These are phyloP conservation scores for Gonatopus flavifemur DNA, from an alignment of 1,140 invertebrate species.

Conservation along the genomic window DNA sequence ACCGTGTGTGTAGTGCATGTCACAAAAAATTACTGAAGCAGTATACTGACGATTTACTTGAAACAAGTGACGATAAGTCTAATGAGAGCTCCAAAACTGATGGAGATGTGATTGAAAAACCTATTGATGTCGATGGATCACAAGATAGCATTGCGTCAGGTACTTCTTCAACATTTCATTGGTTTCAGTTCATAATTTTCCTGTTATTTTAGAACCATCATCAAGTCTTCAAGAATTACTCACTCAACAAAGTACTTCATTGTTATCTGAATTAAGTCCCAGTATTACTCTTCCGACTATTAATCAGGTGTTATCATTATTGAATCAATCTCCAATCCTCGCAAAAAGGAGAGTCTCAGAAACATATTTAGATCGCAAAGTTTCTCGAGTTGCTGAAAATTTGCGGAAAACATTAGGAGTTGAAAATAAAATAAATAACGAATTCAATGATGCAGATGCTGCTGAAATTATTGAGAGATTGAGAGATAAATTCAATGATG, in stretches of 20 bases:
- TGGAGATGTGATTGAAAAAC: not conserved
- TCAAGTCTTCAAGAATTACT: conserved; percentile 14
- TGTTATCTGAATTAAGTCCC: conserved; percentile 9
- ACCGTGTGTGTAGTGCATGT: conserved; percentile 7
- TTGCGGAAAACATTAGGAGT: conserved; percentile 10
- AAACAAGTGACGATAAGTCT: conserved; percentile 7
- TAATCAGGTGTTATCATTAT: conserved; percentile 13
- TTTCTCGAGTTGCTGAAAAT: conserved; percentile 3
- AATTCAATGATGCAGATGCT: conserved; percentile 3
- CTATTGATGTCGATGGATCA: conserved; percentile 7
- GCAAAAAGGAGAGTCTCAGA: too few species aligned
- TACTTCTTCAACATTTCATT: conserved; percentile 12
- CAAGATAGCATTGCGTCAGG: conserved; percentile 4
- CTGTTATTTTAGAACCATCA: conserved; percentile 13
- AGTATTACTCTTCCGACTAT: conserved; percentile 10
- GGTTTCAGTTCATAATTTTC: conserved; percentile 7
- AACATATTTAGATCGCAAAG: conserved; percentile 8
- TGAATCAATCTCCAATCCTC: conserved; percentile 15
- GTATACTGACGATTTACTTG: conserved; percentile 3
- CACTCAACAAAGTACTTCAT: conserved; percentile 18
- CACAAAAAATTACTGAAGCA: conserved; percentile 4
- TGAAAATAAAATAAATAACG: not conserved
- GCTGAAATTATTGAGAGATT: conserved; percentile 3
- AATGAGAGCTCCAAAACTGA: conserved; percentile 5
- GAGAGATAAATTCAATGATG: conserved; percentile 11